Percentiles rank a stretch among this genome's conserved stretches.
Evolutionary conservation across 2,113 vertebrate genomes (phyloP).

Genomic region (Nansenia antarctica): DNA sequence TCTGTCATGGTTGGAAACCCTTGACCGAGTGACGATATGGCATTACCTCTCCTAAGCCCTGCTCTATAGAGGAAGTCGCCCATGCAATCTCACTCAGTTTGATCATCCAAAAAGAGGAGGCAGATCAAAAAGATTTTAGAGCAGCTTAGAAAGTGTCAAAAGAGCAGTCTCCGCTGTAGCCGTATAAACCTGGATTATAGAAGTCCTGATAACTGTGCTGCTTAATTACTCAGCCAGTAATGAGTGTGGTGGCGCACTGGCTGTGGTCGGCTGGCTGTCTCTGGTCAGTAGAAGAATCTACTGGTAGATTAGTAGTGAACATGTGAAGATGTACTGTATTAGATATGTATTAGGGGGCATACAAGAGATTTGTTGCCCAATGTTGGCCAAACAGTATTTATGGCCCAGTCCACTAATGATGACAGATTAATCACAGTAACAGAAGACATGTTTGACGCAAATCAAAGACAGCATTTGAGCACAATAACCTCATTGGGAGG

Average conservation of each 20-base stretch:
- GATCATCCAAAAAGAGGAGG: neutral
- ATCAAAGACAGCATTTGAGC: no score
- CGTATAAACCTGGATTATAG: slow-evolving; percentile 24
- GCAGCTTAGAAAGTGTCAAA: slow-evolving; percentile 11
- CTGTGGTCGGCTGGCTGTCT: neutral
- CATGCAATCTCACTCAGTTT: neutral
- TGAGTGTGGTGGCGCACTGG: neutral
- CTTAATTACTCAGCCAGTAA: slow-evolving; percentile 17
- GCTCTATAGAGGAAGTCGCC: neutral
- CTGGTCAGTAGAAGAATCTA: neutral
- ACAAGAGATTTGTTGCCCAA: neutral
- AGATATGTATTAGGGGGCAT: no score
- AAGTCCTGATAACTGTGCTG: slow-evolving; percentile 7
- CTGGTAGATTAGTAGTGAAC: neutral
- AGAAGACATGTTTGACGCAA: no score
- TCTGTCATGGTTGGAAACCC: no score
- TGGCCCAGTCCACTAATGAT: neutral
- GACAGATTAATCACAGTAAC: no score
- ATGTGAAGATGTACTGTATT: no score
- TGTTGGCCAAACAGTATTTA: neutral
- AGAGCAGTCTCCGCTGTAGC: slow-evolving; percentile 7
- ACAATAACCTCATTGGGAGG: no score
- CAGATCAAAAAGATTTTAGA: neutral
- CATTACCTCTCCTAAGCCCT: neutral
- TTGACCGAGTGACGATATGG: neutral